Evolutionary conservation across 2,888 invertebrate genomes (phyloP), one percentile per base, ranked within the genome.

Genomic region (Platycheirus albimanus): DNA sequence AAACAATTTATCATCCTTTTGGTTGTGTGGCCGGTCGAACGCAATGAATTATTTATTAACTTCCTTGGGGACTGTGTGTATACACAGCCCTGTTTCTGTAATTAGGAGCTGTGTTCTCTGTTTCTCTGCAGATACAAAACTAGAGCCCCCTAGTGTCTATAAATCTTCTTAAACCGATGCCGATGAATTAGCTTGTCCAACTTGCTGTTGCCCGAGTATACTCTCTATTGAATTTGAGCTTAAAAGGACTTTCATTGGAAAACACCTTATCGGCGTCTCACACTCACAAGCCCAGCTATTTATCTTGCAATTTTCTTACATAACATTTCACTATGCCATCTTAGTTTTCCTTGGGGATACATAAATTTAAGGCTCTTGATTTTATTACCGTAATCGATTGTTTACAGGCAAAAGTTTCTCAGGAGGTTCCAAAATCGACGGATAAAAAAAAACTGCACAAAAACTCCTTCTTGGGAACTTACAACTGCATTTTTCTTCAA

Each of bases 361-460:
- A 81, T 81, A 81, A 81, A 81, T 81, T 75, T 76, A 58, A 80
- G 63, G 71, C 49, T 81, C 63, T 81, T 81, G 81, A 81, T 81
- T 81, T 81, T 81, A 81, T 81, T 81, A 81, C 71, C 72, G 67
- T 72, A 81, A 81, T 81, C 77, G 77, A 67, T 76, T 81, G 81
- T 81, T 81, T 81, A 81, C 81, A 76, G 76, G 66, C 76, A 33
- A 77, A 81, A 71, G 38, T 81, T 81, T 81, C 49, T 24, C 54
- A 41, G 30, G 58, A 36, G 61, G 61, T 30, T 45, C 49, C 38
- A 47, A 64, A 64, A 61, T 17, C 24, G 10, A 51, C 19, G 52
- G 61, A 54, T 33, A 81, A 81, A 71, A 71, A 20, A 56, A 52
- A 51, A 47, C 10, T n/a, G 47, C 7, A 24, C 30, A 36, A 43